Conservation (phyloP, 2,113 vertebrate species). For the Boleophthalmus pectinirostris region DNA sequence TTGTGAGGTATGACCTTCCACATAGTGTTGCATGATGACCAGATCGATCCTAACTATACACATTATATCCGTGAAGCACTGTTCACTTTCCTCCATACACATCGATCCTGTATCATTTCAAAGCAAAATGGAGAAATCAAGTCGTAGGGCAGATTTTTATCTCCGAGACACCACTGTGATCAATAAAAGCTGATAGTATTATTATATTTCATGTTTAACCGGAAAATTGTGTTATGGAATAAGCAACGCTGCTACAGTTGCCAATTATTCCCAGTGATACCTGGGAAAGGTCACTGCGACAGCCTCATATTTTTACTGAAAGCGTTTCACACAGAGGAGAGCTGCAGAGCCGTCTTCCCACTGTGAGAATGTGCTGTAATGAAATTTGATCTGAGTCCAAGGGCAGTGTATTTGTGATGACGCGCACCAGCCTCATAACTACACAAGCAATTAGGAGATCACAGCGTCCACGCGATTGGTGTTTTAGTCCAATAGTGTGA, state of each 20-base stretch:
- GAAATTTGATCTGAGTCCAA: constrained; percentile 36
- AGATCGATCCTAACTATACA: constrained; percentile 55
- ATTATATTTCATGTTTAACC: constrained; percentile 60
- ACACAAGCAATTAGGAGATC: constrained; percentile 24
- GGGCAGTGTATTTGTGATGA: constrained; percentile 30
- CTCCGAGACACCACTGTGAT: constrained; percentile 45
- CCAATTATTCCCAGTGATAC: constrained; percentile 65
- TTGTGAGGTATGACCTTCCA: constrained; percentile 64
- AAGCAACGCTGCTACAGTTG: constrained; percentile 41
- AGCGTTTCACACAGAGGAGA: constrained; percentile 37
- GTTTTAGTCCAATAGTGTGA: neutral
- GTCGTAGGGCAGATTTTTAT: constrained; percentile 49
- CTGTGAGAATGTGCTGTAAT: constrained; percentile 37
- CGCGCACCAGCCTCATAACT: constrained; percentile 26
- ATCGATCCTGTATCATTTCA: constrained; percentile 61
- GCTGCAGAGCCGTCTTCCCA: constrained; percentile 40
- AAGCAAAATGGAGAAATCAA: constrained; percentile 48
- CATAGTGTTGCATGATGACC: constrained; percentile 62
- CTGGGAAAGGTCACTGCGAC: constrained; percentile 69
- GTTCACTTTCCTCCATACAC: constrained; percentile 48
- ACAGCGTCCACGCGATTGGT: constrained; percentile 2
- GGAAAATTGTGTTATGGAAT: constrained; percentile 31
- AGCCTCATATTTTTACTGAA: constrained; percentile 60
- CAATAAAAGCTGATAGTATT: constrained; percentile 43
- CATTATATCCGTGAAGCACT: constrained; percentile 59